Conservation (phyloP, 1,140 invertebrate genomes). For the Ephestia elutella region DNA sequence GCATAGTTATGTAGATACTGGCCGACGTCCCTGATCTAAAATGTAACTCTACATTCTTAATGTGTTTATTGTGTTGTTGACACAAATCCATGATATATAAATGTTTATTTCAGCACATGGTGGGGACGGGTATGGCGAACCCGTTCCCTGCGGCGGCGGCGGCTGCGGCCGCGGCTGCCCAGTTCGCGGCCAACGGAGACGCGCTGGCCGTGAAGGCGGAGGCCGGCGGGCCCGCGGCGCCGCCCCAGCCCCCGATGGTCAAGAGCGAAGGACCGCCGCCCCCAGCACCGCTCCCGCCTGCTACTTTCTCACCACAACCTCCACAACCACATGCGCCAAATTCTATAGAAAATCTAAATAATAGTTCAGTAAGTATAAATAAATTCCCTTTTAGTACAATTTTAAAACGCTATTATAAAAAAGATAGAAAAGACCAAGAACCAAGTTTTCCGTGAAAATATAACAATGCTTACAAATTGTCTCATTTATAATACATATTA, state of each 20-base stretch:
- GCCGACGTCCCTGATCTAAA: slow-evolving; percentile 43
- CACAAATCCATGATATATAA: slow-evolving; percentile 9
- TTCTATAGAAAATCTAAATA: slow-evolving; percentile 71
- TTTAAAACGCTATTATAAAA: too few species aligned
- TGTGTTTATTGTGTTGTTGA: slow-evolving; percentile 13
- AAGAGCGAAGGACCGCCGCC: slow-evolving; percentile 64
- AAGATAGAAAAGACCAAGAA: too few species aligned
- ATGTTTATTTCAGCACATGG: slow-evolving; percentile 89
- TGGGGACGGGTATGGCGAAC: slow-evolving; percentile 92
- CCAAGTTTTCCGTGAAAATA: too few species aligned
- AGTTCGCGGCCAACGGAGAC: slow-evolving; percentile 82
- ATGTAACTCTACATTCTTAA: slow-evolving; percentile 33
- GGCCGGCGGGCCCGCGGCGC: slow-evolving; percentile 64
- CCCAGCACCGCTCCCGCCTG: slow-evolving; percentile 63
- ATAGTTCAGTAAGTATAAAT: slow-evolving; percentile 65
- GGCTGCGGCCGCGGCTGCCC: slow-evolving; percentile 79
- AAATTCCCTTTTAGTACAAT: too few species aligned
- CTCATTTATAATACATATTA: too few species aligned
- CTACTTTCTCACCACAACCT: slow-evolving; percentile 66
- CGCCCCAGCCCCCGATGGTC: slow-evolving; percentile 61
- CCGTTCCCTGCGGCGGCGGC: slow-evolving; percentile 86
- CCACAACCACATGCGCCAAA: slow-evolving; percentile 59
- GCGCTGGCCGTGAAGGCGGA: slow-evolving; percentile 76
- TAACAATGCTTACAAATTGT: too few species aligned
- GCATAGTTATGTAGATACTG: slow-evolving; percentile 43